Evolutionary conservation across 2,888 invertebrate species (phyloP).

Genomic region (Calameuta pallipes): DNA sequence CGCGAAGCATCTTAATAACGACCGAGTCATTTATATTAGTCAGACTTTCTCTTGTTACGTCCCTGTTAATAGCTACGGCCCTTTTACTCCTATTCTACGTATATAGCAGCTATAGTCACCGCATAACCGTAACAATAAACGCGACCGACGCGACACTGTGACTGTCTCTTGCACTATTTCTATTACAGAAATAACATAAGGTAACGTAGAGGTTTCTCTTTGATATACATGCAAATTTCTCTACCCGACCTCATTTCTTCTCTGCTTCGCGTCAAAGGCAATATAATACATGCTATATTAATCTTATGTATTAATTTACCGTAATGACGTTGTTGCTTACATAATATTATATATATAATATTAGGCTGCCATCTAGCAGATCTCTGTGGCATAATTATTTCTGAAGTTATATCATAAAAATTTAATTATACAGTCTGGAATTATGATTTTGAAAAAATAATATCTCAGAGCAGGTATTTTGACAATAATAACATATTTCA

Average conservation of each 20-base stretch:
- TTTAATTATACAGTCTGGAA: background rate
- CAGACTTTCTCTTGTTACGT: constrained; percentile 36
- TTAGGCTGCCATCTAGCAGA: background rate
- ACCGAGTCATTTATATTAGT: constrained; percentile 49
- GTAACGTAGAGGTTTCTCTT: background rate
- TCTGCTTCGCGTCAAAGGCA: background rate
- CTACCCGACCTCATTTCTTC: background rate
- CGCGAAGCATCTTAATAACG: constrained; percentile 50
- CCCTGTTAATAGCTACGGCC: constrained; percentile 15
- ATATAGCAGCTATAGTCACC: background rate
- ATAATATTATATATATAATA: background rate
- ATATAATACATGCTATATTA: background rate
- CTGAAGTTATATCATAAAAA: background rate
- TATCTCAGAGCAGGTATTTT: background rate
- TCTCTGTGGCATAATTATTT: background rate
- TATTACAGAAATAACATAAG: background rate
- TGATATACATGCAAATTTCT: background rate
- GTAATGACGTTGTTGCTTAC: background rate
- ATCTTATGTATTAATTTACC: background rate
- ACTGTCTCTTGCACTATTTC: background rate
- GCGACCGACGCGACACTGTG: background rate
- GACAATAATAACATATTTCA: background rate
- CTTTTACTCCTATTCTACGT: background rate
- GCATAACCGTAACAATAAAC: background rate
- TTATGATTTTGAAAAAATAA: background rate